phyloP scores from a whole-genome alignment of 2,888 invertebrate genomes.

The Agrilus cyanescens region DNA sequence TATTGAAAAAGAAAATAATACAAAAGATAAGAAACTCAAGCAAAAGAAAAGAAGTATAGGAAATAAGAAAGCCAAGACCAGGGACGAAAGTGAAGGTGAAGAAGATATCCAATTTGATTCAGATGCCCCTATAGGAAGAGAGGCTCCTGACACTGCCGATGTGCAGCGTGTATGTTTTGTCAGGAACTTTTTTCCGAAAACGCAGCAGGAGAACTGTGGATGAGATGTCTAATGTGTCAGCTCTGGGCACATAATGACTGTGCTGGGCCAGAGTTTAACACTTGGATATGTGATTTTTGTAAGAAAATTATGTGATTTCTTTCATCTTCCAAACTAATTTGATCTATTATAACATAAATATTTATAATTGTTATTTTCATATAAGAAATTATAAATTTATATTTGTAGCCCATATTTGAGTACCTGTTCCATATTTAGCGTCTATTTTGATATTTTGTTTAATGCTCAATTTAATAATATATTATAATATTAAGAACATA shows the following conservation, averaged over 20 bases:
- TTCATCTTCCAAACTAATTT: no score
- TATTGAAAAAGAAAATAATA: neutral
- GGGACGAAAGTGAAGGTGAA: neutral
- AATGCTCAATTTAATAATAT: no score
- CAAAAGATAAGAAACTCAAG: constrained; percentile 1
- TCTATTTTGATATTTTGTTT: no score
- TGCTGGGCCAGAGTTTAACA: constrained; percentile 5
- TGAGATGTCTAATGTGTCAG: no score
- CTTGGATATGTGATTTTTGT: constrained; percentile 8
- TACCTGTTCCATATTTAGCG: constrained; percentile 1
- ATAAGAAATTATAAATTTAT: neutral
- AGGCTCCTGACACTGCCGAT: constrained; percentile 4
- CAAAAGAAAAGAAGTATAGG: constrained; percentile 1
- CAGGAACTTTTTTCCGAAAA: neutral
- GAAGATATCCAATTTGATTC: constrained; percentile 4
- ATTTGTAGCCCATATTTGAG: constrained; percentile 1
- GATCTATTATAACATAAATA: no score
- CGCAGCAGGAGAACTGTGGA: constrained; percentile 1
- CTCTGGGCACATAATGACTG: no score
- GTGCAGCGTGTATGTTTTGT: constrained; percentile 7
- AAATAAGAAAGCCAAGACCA: constrained; percentile 1
- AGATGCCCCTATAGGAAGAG: constrained; percentile 3
- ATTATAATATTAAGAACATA: no score
- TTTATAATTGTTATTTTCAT: no score
- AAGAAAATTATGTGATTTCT: neutral